Evolutionary conservation across 2,113 vertebrate genomes (phyloP), one percentile per base, ranked within the genome.

Genomic region (Lucifuga dentata): DNA sequence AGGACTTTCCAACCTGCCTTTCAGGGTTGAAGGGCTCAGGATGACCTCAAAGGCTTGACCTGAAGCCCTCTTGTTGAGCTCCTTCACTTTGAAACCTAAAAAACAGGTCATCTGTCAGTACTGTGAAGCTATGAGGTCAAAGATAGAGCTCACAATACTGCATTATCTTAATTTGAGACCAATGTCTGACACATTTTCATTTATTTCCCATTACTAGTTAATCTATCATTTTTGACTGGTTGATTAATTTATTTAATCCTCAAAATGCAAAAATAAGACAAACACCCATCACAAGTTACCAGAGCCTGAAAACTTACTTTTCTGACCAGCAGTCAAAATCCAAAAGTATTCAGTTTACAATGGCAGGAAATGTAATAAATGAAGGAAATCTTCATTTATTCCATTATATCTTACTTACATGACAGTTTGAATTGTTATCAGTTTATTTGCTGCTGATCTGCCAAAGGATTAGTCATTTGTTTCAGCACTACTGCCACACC

Each of bases 1-100:
- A 0, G 94, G 95, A 73, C 97, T 95, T 11, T 97, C 95, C 21
- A 90, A 91, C 78, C 95, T 96, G 3, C 92, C 82, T n/a, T 98
- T 95, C 70, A 95, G 94, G 2, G 93, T 93, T 24, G 92, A 86
- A 36, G 96, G 96, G 58, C 94, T 95, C 36, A 99, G 92, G 62
- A 99, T 96, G 80, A 99, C 93, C 88, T 98, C 96, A 86, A 98
- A 99, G 0, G 97, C 95, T 57, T 98, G 97, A 76, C 97, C 96
- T 6, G 96, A 99, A 43, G 95, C 93, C 65, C 97, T 93, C 76
- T 95, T 98, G 84, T 95, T 95, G 92, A 99, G 88, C 84, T 98
- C 96, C 86, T 96, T 99, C 66, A 99, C 95, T 78, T 96, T 94
- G 43, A 99, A 94, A 8, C 95, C 97, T 98, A 72, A 11, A 44